These are phyloP conservation scores for Aldrovandia affinis DNA, from an alignment of 2,797 vertebrate genomes.

Conservation along the genomic window DNA sequence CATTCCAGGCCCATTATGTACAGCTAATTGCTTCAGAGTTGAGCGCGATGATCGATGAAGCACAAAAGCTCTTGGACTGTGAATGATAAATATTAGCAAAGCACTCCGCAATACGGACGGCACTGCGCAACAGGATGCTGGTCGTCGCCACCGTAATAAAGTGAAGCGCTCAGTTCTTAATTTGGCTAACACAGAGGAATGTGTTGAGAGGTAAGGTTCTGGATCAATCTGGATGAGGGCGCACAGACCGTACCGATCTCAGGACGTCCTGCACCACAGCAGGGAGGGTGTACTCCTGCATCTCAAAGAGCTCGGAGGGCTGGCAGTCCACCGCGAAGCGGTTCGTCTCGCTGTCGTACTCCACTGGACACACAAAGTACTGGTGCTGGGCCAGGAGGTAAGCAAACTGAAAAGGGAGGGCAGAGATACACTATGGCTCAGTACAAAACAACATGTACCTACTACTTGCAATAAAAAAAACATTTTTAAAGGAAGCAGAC, in stretches of 20 bases:
- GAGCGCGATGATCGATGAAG: background rate
- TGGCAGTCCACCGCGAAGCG: slow-evolving; percentile 89
- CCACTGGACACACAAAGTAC: slow-evolving; percentile 94
- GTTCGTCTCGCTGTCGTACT: slow-evolving; percentile 89
- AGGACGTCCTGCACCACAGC: slow-evolving; percentile 73
- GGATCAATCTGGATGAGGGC: background rate
- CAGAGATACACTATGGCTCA: background rate
- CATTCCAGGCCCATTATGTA: background rate
- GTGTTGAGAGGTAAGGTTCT: background rate
- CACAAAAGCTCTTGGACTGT: background rate
- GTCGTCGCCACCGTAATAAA: background rate
- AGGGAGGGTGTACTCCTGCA: slow-evolving; percentile 87
- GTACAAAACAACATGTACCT: background rate
- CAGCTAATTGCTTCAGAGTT: background rate
- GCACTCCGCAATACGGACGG: background rate
- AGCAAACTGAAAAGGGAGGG: slow-evolving; percentile 77
- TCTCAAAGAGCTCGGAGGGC: slow-evolving; percentile 87
- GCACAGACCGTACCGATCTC: slow-evolving; percentile 76
- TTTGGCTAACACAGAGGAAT: background rate
- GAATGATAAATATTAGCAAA: background rate
- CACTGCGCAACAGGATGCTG: background rate
- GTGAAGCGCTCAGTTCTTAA: background rate
- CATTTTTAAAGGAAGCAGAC: background rate
- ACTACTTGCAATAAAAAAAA: background rate
- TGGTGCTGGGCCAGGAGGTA: slow-evolving; percentile 88